phyloP scores from a whole-genome alignment of 2,797 vertebrate genomes.

The Adelosebastes latens region DNA sequence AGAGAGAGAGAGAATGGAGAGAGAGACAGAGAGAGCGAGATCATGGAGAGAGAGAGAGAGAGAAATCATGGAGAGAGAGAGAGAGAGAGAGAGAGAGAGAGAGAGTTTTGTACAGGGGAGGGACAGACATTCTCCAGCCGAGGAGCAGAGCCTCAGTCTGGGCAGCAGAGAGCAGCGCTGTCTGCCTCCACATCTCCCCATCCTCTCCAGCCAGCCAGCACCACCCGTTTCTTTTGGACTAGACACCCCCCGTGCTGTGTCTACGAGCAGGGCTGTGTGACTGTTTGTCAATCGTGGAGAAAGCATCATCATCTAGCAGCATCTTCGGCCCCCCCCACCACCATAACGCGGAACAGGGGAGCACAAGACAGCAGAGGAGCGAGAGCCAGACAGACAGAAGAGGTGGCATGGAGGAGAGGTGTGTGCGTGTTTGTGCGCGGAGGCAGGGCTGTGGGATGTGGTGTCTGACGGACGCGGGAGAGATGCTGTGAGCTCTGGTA shows the following conservation, averaged over 20 bases:
- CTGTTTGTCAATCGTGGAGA: slow-evolving; percentile 8
- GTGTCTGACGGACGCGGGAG: slow-evolving; percentile 76
- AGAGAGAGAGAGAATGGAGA: no score
- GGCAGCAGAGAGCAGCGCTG: slow-evolving; percentile 57
- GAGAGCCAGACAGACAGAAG: slow-evolving; percentile 6
- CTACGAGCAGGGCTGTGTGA: slow-evolving; percentile 10
- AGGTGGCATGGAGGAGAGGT: slow-evolving; percentile 69
- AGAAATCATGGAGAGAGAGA: not conserved
- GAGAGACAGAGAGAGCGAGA: not conserved
- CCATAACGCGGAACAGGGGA: not conserved
- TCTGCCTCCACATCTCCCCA: slow-evolving; percentile 47
- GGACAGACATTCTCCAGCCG: slow-evolving; percentile 60
- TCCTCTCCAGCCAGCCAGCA: slow-evolving; percentile 26
- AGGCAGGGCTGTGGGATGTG: slow-evolving; percentile 80
- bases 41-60: not conserved
- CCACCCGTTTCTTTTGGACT: slow-evolving; percentile 48
- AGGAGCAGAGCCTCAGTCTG: slow-evolving; percentile 61
- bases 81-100: slow-evolving; percentile 13
- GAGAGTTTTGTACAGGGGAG: slow-evolving; percentile 40
- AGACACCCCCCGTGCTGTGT: slow-evolving; percentile 50
- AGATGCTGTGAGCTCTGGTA: slow-evolving; percentile 80
- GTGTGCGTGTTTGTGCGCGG: slow-evolving; percentile 43
- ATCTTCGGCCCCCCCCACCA: not conserved
- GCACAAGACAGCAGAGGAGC: slow-evolving; percentile 1
- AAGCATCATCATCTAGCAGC: slow-evolving; percentile 29